A percentile compares a stretch with the other conserved stretches of the same genome.
Evolutionary conservation across 2,797 vertebrate species (phyloP).

Genomic region (Mus minutoides): DNA sequence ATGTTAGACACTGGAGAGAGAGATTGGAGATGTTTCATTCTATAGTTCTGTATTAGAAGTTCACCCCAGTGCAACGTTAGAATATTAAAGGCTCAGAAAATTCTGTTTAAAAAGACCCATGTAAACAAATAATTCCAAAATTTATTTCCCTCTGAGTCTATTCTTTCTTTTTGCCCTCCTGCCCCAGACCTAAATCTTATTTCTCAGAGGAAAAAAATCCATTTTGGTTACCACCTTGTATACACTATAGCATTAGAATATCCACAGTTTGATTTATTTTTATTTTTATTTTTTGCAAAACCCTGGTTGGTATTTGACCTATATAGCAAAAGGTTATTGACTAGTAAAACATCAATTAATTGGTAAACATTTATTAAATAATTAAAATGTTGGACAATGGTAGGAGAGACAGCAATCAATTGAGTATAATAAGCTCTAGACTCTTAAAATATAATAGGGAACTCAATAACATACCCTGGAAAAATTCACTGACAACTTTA

Average conservation of each 20-base stretch:
- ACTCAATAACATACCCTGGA: not conserved
- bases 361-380: conserved; percentile 49
- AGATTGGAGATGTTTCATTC: not conserved
- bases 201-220: not conserved
- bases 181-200: not conserved
- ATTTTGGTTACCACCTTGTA: not conserved
- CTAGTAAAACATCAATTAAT: conserved; percentile 36
- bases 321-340: conserved; percentile 3
- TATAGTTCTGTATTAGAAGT: not conserved
- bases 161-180: not conserved
- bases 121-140: conserved; percentile 26
- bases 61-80: conserved; percentile 14
- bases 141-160: not conserved
- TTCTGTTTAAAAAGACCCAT: not conserved
- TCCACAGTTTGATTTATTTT: not conserved
- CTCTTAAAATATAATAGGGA: not conserved
- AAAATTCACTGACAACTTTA: conserved; percentile 18
- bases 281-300: conserved; percentile 42
- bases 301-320: not conserved
- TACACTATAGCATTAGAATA: not conserved
- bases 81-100: conserved; percentile 49
- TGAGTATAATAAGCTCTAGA: conserved; percentile 10
- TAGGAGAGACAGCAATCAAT: not conserved
- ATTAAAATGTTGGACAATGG: not conserved
- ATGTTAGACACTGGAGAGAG: not conserved